phyloP scores from a whole-genome alignment of 1,140 invertebrate genomes.

The Trichonephila clavata region DNA sequence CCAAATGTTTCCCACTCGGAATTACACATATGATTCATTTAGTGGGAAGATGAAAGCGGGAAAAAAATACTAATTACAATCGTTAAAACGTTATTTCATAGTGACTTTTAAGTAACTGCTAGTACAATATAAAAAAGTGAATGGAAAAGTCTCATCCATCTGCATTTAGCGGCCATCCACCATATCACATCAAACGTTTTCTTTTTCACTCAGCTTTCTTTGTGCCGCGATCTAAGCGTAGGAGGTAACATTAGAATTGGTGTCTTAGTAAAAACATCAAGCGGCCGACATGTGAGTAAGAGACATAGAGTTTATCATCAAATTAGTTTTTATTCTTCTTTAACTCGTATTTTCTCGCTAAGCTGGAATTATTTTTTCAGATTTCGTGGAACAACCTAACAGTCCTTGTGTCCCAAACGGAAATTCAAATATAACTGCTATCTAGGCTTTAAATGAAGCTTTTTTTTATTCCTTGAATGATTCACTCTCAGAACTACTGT shows the following conservation, averaged over 20 bases:
- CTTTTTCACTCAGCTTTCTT: not conserved
- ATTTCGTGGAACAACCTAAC: not conserved
- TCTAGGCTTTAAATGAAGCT: not conserved
- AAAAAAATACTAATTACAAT: slow-evolving; percentile 70
- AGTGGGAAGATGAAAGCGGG: slow-evolving; percentile 44
- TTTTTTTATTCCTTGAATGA: too few relatives aligned
- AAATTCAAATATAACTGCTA: not conserved
- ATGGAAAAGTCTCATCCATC: slow-evolving; percentile 57
- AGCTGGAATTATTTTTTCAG: not conserved
- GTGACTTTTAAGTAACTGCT: slow-evolving; percentile 45
- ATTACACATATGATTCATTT: slow-evolving; percentile 48
- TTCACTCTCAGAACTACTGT: too few relatives aligned
- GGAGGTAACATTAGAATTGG: slow-evolving; percentile 31
- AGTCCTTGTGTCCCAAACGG: not conserved
- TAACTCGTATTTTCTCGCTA: not conserved
- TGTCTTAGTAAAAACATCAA: slow-evolving; percentile 2
- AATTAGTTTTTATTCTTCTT: slow-evolving; percentile 4
- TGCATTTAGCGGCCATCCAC: slow-evolving; percentile 42
- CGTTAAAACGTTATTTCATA: slow-evolving; percentile 48
- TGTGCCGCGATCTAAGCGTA: slow-evolving; percentile 45
- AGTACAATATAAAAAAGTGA: slow-evolving; percentile 49
- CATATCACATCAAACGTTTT: not conserved
- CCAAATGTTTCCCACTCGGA: slow-evolving; percentile 33
- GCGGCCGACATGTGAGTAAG: not conserved
- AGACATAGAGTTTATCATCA: not conserved